Percentiles rank a stretch among this genome's conserved stretches.
These are phyloP conservation scores for Limanda limanda DNA, from an alignment of 2,113 vertebrate species.

Conservation along the genomic window DNA sequence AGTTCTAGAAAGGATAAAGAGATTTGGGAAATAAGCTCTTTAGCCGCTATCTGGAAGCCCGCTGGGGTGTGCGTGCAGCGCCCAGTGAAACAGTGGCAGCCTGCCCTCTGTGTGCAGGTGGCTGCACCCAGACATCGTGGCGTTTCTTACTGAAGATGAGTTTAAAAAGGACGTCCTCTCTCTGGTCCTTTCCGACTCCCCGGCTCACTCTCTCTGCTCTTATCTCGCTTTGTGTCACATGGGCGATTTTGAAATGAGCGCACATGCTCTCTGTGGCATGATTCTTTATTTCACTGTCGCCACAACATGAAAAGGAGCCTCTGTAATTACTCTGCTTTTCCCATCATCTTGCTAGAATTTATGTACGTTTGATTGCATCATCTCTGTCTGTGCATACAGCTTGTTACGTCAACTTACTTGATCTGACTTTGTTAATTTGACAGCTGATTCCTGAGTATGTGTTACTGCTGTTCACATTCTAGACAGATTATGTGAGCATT, in stretches of 20 bases:
- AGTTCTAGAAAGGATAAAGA: slow-evolving; percentile 88
- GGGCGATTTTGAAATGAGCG: slow-evolving; percentile 6
- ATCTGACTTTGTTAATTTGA: slow-evolving; percentile 24
- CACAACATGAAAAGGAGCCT: slow-evolving; percentile 24
- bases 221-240: slow-evolving; percentile 29
- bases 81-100: slow-evolving; percentile 77
- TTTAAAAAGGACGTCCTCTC: slow-evolving; percentile 50
- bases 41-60: slow-evolving; percentile 82
- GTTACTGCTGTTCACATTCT: not conserved
- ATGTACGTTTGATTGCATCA: slow-evolving; percentile 51
- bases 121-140: slow-evolving; percentile 63
- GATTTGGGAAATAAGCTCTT: slow-evolving; percentile 90
- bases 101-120: slow-evolving; percentile 80
- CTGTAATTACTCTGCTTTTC: slow-evolving; percentile 56
- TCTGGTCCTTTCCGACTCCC: slow-evolving; percentile 26
- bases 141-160: slow-evolving; percentile 68
- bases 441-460: slow-evolving; percentile 9
- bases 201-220: not conserved
- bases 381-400: slow-evolving; percentile 27
- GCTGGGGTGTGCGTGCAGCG: slow-evolving; percentile 72
- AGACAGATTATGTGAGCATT: not conserved
- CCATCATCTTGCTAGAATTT: slow-evolving; percentile 39
- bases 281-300: slow-evolving; percentile 27
- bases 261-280: slow-evolving; percentile 12
- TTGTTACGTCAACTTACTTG: slow-evolving; percentile 22